A percentile compares a stretch with the other conserved stretches of the same genome.
These are phyloP conservation scores for Eriosoma lanigerum DNA, from an alignment of 1,140 invertebrate genomes.

Conservation along the genomic window DNA sequence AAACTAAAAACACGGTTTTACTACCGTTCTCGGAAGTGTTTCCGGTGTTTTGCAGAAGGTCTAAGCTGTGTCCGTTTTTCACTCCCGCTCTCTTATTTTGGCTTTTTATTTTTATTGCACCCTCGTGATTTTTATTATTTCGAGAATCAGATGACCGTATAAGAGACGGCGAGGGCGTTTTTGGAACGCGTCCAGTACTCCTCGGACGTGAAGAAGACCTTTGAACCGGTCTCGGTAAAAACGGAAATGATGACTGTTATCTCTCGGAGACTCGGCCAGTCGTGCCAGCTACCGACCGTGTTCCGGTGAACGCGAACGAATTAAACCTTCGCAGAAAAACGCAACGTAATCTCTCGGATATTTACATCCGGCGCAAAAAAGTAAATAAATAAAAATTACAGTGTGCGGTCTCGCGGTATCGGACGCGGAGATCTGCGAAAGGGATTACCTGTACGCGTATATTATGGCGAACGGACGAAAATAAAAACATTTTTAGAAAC, in stretches of 20 bases:
- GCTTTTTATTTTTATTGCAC: conserved; percentile 2
- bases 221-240: conserved; percentile 44
- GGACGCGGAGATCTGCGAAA: background rate
- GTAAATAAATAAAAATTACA: no score
- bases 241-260: conserved; percentile 37
- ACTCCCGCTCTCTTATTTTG: background rate
- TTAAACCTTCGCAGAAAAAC: background rate
- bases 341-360: conserved; percentile 7
- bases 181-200: conserved; percentile 19
- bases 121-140: conserved; percentile 39
- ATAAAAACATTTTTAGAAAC: background rate
- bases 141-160: conserved; percentile 19
- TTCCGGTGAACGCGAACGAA: background rate
- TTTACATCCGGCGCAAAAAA: background rate
- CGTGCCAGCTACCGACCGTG: conserved; percentile 2
- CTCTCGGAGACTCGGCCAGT: background rate
- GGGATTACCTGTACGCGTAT: no score
- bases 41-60: conserved; percentile 38
- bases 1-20: conserved; percentile 45
- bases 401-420: conserved; percentile 1
- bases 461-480: background rate
- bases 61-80: background rate
- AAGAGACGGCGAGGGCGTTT: background rate
- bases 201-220: conserved; percentile 13
- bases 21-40: conserved; percentile 35